phyloP scores from a whole-genome alignment of 1,140 invertebrate species.

The Ceratosolen fusciceps region DNA sequence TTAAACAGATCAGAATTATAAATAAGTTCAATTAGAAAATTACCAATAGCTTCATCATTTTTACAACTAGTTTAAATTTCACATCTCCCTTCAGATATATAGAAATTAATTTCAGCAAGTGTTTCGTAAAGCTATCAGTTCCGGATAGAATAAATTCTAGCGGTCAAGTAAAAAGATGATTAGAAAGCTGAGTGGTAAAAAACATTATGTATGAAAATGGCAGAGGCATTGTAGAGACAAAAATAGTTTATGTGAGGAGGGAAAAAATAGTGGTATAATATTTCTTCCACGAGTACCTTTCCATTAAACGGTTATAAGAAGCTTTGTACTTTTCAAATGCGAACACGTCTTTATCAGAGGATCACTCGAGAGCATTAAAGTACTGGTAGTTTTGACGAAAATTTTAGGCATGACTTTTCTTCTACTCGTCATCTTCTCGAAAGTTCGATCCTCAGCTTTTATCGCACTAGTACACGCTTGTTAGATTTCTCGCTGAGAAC shows the following conservation, averaged over 20 bases:
- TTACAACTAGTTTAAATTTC: too few species aligned
- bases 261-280: neutral
- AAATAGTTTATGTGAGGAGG: neutral
- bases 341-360: slow-evolving; percentile 54
- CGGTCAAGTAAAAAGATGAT: too few species aligned
- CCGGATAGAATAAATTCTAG: too few species aligned
- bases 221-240: neutral
- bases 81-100: too few species aligned
- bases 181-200: neutral
- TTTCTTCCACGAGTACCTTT: slow-evolving; percentile 29
- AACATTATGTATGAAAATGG: neutral
- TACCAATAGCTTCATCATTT: too few species aligned
- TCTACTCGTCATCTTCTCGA: slow-evolving; percentile 14
- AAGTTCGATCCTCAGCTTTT: neutral
- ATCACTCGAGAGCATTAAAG: slow-evolving; percentile 60
- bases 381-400: slow-evolving; percentile 53
- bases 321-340: slow-evolving; percentile 58
- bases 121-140: too few species aligned
- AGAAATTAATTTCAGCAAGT: too few species aligned
- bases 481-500: slow-evolving; percentile 2
- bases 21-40: too few species aligned
- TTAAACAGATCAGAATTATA: too few species aligned
- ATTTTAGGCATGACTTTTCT: slow-evolving; percentile 53
- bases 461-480: slow-evolving; percentile 21
- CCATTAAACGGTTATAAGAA: slow-evolving; percentile 61